Base-by-base conservation (phyloP, 1,140 invertebrate species). In the Drosophila lini region DNA sequence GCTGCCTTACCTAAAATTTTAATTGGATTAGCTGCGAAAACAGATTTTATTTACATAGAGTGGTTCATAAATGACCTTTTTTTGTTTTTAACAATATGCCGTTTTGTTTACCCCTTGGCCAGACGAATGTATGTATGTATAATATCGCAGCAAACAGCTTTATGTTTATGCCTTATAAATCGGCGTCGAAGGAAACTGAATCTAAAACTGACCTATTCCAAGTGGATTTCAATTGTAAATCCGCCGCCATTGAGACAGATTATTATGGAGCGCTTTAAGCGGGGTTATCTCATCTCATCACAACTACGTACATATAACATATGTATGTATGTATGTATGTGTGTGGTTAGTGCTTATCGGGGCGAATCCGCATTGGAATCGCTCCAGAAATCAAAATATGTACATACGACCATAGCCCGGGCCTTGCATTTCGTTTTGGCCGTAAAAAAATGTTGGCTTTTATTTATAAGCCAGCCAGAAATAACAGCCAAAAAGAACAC, bases 161-260 rank as follows among this genome's bases (percentile, higher is more conserved):
- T 53, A 36, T 57, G 53, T 73, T 59, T 62, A 42, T 64, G 48
- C 38, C 32, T 48, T 52, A 63, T 60, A 60, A 65, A 40, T 22
- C 38, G 13, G 3, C 19, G 16, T 10, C 38, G 13, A 68, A 62
- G 28, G 48, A 65, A 76, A 75, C 70, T 13, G 55, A 73, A 73
- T 73, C 55, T 56, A 64, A 86, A 78, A 78, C 83, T 86, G 83
- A 86, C 83, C 83, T 86, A 86, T 77, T 88, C 84, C 80, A 86
- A 86, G 80, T 59, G 19, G 41, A 77, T 70, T 88, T 74, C 83
- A 83, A 83, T 88, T 86, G 81, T 45, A 69, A 68, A 58, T 61
- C 34, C n/a, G 53, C 50, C 22, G 25, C 50, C 25, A 59, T 73
- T 41, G 28, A 22, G 36, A 45, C 15, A 41, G 67, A 57, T 71